Percentiles rank a stretch among this genome's conserved stretches.
Conservation (phyloP, 2,888 invertebrate species). For the Elmis aenea region DNA sequence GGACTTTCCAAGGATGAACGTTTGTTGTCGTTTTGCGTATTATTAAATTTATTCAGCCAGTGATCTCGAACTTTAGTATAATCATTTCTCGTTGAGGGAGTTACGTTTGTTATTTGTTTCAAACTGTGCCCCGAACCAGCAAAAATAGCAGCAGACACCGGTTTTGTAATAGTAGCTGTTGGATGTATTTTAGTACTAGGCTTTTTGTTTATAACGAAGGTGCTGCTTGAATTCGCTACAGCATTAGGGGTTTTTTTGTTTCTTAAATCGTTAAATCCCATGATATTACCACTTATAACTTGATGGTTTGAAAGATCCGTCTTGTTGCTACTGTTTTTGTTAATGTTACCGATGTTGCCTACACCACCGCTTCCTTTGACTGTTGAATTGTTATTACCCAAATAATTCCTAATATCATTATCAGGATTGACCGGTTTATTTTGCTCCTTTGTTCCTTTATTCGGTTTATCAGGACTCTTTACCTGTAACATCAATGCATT, state of each 20-base stretch:
- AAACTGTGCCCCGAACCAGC: constrained; percentile 21
- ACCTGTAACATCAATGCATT: no score
- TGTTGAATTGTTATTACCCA: no score
- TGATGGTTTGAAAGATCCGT: no score
- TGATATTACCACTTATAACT: constrained; percentile 4
- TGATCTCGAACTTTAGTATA: constrained; percentile 40
- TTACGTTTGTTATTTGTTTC: no score
- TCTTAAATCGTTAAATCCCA: constrained; percentile 11
- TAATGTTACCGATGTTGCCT: no score
- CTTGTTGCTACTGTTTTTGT: no score
- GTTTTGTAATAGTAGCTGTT: constrained; percentile 4
- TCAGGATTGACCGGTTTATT: constrained; percentile 20
- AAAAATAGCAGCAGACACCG: constrained; percentile 12
- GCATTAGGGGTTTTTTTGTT: constrained; percentile 8
- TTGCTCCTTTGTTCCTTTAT: constrained; percentile 20
- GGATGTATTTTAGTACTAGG: constrained; percentile 9
- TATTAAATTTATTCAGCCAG: constrained; percentile 42
- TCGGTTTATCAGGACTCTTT: constrained; percentile 26
- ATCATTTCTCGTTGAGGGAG: constrained; percentile 23
- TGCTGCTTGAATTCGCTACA: constrained; percentile 19
- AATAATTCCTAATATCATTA: constrained; percentile 31
- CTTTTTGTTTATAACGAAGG: constrained; percentile 24
- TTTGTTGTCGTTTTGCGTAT: constrained; percentile 11
- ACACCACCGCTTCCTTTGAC: no score
- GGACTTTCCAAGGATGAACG: neutral